Percentiles rank a stretch among this genome's conserved stretches.
Evolutionary conservation across 2,888 invertebrate genomes (phyloP).

Genomic region (Tenthredo livida): DNA sequence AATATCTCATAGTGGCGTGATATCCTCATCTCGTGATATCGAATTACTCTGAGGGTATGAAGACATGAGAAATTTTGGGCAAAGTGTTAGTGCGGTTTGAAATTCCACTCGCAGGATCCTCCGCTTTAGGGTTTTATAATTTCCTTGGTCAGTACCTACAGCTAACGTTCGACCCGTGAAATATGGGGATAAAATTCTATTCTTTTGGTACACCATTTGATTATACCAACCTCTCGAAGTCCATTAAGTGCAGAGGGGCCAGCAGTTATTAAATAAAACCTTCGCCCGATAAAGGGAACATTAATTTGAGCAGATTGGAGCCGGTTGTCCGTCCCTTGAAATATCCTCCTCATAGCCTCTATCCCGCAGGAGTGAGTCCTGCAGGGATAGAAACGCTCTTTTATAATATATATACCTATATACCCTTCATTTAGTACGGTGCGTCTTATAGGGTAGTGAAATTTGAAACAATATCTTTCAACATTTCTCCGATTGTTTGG

Average conservation of each 20-base stretch:
- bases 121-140: constrained; percentile 25
- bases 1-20: background rate
- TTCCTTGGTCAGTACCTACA: constrained; percentile 21
- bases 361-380: constrained; percentile 7
- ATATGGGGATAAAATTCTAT: constrained; percentile 47
- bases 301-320: constrained; percentile 48
- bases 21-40: background rate
- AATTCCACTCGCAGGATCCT: background rate
- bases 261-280: constrained; percentile 49
- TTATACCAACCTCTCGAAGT: constrained; percentile 46
- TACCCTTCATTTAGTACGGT: background rate
- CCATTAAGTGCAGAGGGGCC: constrained; percentile 41
- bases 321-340: constrained; percentile 50
- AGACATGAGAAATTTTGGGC: background rate
- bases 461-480: background rate
- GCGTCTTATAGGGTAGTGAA: background rate
- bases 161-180: constrained; percentile 47
- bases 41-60: background rate
- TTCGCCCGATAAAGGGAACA: constrained; percentile 50
- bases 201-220: constrained; percentile 46
- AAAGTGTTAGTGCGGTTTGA: background rate
- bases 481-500: background rate
- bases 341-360: constrained; percentile 26
- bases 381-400: background rate
- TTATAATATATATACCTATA: background rate